Conservation (phyloP, 2,888 invertebrate species). For the Tenthredo notha region DNA sequence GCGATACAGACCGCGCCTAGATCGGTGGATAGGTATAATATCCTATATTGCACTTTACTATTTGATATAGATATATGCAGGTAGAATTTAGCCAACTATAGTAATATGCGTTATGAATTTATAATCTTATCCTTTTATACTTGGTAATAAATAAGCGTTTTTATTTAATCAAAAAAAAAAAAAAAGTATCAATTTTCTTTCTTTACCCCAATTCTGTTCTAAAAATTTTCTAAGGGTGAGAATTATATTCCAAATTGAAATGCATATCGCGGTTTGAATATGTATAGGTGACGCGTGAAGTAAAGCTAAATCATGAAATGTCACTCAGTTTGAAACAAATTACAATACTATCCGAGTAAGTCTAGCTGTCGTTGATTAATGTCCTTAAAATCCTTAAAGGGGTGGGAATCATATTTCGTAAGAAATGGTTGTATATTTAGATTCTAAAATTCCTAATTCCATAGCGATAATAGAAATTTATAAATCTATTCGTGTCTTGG, state of each 20-base stretch:
- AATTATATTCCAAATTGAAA: neutral
- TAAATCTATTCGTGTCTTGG: conserved; percentile 27
- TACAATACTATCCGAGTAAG: neutral
- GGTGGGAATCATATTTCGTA: neutral
- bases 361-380: neutral
- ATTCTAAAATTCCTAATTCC: conserved; percentile 4
- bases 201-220: too few relatives aligned
- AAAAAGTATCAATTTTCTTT: too few relatives aligned
- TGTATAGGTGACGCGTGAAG: neutral
- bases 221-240: neutral
- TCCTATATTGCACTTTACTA: neutral
- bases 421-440: neutral
- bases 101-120: too few relatives aligned
- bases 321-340: neutral
- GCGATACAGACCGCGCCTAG: neutral
- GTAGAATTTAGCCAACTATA: too few relatives aligned
- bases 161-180: too few relatives aligned
- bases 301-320: neutral
- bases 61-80: neutral
- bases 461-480: conserved; percentile 6
- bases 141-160: too few relatives aligned
- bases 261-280: neutral
- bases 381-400: neutral
- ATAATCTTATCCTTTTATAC: too few relatives aligned
- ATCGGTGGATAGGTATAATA: neutral